Conservation (phyloP, 2,797 vertebrate genomes). For the Salmo trutta region DNA sequence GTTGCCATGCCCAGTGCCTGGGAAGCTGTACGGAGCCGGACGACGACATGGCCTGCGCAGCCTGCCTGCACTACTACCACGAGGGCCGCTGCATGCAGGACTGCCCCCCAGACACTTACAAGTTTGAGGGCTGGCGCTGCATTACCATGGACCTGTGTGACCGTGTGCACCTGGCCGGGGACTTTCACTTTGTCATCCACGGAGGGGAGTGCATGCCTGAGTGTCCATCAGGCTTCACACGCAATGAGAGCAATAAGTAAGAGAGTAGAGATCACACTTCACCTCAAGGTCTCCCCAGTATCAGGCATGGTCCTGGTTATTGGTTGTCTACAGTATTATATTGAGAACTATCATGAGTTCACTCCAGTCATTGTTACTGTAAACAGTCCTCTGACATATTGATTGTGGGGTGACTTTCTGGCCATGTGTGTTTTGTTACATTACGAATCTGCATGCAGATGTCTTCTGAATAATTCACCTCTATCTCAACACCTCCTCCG, state of each 20-base stretch:
- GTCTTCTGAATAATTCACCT: constrained; percentile 29
- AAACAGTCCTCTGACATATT: not conserved
- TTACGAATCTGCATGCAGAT: constrained; percentile 43
- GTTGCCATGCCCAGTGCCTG: constrained; percentile 94
- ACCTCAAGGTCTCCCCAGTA: not conserved
- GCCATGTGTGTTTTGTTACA: constrained; percentile 29
- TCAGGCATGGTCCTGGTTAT: not conserved
- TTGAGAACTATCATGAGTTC: not conserved
- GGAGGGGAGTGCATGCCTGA: constrained; percentile 91
- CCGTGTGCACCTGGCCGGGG: constrained; percentile 79
- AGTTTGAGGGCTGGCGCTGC: constrained; percentile 97
- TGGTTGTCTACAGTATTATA: not conserved
- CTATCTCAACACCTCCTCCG: constrained; percentile 44
- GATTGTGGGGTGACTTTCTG: constrained; percentile 8
- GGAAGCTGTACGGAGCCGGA: constrained; percentile 87
- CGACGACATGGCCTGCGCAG: constrained; percentile 86
- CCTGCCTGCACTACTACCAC: constrained; percentile 90
- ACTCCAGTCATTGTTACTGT: not conserved
- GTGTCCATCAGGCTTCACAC: constrained; percentile 92
- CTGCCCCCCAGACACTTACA: constrained; percentile 90
- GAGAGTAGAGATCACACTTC: not conserved
- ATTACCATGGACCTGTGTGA: constrained; percentile 90
- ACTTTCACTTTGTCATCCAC: constrained; percentile 91
- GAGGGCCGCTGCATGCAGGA: constrained; percentile 84
- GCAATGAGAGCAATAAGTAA: constrained; percentile 89